Evolutionary conservation across 2,113 vertebrate genomes (phyloP).

Genomic region (Apaloderma vittatum): DNA sequence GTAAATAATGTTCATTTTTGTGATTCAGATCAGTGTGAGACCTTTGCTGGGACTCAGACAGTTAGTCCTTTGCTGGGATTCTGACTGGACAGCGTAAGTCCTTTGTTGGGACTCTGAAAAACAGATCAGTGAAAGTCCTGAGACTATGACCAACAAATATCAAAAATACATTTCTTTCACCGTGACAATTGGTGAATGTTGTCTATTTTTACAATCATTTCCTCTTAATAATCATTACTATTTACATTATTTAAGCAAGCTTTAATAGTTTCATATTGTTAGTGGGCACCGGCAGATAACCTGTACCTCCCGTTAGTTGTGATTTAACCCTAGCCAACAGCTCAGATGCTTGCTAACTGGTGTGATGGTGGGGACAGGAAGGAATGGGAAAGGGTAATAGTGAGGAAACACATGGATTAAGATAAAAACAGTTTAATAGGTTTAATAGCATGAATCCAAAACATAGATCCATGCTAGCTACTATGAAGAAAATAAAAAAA

Average conservation of each 20-base stretch:
- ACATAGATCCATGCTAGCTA: too few relatives aligned
- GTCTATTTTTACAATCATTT: neutral
- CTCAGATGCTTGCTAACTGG: neutral
- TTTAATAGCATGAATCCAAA: neutral
- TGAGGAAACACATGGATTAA: neutral
- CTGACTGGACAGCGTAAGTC: too few relatives aligned
- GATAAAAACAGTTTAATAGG: neutral
- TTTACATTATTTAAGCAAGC: neutral
- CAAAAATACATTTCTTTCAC: too few relatives aligned
- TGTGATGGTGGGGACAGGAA: neutral
- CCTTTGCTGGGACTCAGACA: too few relatives aligned
- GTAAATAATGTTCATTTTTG: too few relatives aligned
- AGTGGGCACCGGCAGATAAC: neutral
- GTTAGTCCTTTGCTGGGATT: too few relatives aligned
- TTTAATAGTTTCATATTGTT: neutral
- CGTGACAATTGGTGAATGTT: neutral
- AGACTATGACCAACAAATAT: too few relatives aligned
- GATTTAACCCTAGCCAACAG: neutral
- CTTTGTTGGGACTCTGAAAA: too few relatives aligned
- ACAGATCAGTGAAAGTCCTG: too few relatives aligned
- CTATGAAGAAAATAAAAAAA: neutral
- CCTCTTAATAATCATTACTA: neutral
- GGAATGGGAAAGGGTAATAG: neutral
- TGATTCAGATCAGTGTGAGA: too few relatives aligned
- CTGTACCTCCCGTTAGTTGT: neutral